Percentiles rank a stretch among this genome's conserved stretches.
phyloP scores from a whole-genome alignment of 2,888 invertebrate species.

The Hermodice carunculata region DNA sequence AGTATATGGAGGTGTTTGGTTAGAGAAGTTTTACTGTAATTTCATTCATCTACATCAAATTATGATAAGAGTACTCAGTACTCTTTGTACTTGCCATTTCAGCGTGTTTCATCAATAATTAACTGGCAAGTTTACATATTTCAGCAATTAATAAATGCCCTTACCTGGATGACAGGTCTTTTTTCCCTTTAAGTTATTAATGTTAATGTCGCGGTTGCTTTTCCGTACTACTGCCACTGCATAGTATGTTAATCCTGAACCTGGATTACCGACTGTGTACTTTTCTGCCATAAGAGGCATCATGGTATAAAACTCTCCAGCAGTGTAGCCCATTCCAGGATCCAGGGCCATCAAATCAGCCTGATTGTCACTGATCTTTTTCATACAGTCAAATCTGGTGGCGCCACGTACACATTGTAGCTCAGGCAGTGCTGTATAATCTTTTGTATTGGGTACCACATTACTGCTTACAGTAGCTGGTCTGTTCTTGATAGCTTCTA shows the following conservation, averaged over 20 bases:
- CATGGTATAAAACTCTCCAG: slow-evolving; percentile 91
- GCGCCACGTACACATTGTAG: slow-evolving; percentile 74
- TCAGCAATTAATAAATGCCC: not conserved
- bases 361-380: slow-evolving; percentile 81
- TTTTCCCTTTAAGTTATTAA: slow-evolving; percentile 80
- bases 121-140: not conserved
- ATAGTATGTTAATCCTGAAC: slow-evolving; percentile 36
- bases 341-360: slow-evolving; percentile 90
- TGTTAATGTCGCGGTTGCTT: slow-evolving; percentile 41
- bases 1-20: too few species aligned
- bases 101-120: too few species aligned
- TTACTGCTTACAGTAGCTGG: too few species aligned
- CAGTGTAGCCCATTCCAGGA: slow-evolving; percentile 94
- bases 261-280: slow-evolving; percentile 50
- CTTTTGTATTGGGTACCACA: too few species aligned
- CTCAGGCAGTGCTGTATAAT: slow-evolving; percentile 38
- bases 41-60: too few species aligned
- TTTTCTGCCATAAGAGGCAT: slow-evolving; percentile 80
- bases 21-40: too few species aligned
- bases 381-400: slow-evolving; percentile 92
- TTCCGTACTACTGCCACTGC: slow-evolving; percentile 88
- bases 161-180: slow-evolving; percentile 85
- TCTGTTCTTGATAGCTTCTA: slow-evolving; percentile 71
- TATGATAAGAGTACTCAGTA: too few species aligned
- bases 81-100: too few species aligned